Evolutionary conservation across 1,140 invertebrate species (phyloP).

Genomic region (Venustaconcha ellipsiformis): DNA sequence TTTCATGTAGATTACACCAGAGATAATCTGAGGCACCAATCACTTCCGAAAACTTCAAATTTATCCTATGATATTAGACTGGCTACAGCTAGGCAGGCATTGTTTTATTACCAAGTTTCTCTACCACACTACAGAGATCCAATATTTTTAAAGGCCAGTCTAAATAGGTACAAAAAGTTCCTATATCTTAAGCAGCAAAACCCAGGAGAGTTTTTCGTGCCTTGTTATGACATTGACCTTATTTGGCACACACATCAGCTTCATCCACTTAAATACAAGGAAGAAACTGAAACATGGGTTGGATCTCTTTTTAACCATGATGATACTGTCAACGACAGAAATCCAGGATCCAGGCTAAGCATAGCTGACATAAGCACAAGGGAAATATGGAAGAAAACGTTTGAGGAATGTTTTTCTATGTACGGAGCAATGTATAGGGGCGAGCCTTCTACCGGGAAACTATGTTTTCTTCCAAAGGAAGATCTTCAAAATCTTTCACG

Average conservation of each 20-base stretch:
- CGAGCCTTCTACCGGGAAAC: conserved; percentile 39
- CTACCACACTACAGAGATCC: conserved; percentile 68
- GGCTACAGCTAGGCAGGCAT: conserved; percentile 64
- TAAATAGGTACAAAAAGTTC: conserved; percentile 68
- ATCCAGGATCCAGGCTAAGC: conserved; percentile 58
- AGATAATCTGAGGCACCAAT: background rate
- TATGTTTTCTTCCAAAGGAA: conserved; percentile 10
- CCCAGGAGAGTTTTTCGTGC: conserved; percentile 67
- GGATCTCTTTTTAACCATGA: conserved; percentile 65
- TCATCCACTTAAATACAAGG: conserved; percentile 60
- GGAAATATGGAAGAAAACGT: conserved; percentile 41
- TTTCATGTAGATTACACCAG: conserved; percentile 25
- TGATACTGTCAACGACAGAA: conserved; percentile 68
- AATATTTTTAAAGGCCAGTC: conserved; percentile 64
- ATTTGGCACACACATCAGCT: conserved; percentile 71
- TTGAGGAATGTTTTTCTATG: conserved; percentile 45
- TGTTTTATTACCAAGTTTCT: conserved; percentile 69
- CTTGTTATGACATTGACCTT: conserved; percentile 71
- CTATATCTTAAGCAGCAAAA: conserved; percentile 66
- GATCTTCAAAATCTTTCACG: background rate
- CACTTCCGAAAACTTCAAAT: background rate
- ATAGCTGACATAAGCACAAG: conserved; percentile 34
- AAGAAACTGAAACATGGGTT: conserved; percentile 63
- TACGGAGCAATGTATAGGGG: conserved; percentile 61
- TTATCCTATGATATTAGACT: conserved; percentile 62